Evolutionary conservation across 23 tunicate genomes (phyloP).

Genomic region (Aplidium turbinatum): DNA sequence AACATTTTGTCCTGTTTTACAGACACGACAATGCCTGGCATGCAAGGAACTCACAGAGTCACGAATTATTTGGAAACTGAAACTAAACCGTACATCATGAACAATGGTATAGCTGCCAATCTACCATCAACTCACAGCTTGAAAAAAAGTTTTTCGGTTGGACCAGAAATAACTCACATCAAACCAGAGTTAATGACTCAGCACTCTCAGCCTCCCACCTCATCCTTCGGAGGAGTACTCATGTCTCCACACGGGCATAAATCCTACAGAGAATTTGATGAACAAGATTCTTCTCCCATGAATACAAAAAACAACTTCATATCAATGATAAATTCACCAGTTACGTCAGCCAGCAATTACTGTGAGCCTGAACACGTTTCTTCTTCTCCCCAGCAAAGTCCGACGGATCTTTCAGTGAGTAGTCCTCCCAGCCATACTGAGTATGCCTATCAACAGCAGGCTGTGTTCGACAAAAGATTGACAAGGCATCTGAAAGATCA

Average conservation of each 20-base stretch:
- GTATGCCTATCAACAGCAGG: conserved; percentile 25
- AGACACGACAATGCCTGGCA: not conserved
- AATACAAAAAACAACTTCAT: conserved; percentile 32
- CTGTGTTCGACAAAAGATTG: conserved; percentile 26
- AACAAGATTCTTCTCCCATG: conserved; percentile 15
- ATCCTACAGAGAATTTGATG: conserved; percentile 17
- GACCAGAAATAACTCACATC: conserved; percentile 10
- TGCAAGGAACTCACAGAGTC: not conserved
- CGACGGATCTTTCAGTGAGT: conserved; percentile 63
- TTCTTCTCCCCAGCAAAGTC: conserved; percentile 51
- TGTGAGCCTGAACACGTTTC: not conserved
- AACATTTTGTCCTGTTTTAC: not conserved
- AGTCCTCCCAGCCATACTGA: conserved; percentile 29
- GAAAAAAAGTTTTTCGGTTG: conserved; percentile 41
- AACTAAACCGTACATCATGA: conserved; percentile 39
- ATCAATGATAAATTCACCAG: conserved; percentile 59
- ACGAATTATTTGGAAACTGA: conserved; percentile 25
- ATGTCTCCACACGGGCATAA: conserved; percentile 39
- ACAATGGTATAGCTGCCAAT: conserved; percentile 17
- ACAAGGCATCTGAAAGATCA: conserved; percentile 36
- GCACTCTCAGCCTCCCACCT: conserved; percentile 2
- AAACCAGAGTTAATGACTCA: conserved; percentile 27
- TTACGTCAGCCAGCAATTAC: conserved; percentile 5
- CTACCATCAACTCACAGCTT: conserved; percentile 4
- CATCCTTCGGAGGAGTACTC: conserved; percentile 23